Evolutionary conservation across 2,888 invertebrate genomes (phyloP), one percentile per base, ranked within the genome.

Genomic region (Acheta domesticus): DNA sequence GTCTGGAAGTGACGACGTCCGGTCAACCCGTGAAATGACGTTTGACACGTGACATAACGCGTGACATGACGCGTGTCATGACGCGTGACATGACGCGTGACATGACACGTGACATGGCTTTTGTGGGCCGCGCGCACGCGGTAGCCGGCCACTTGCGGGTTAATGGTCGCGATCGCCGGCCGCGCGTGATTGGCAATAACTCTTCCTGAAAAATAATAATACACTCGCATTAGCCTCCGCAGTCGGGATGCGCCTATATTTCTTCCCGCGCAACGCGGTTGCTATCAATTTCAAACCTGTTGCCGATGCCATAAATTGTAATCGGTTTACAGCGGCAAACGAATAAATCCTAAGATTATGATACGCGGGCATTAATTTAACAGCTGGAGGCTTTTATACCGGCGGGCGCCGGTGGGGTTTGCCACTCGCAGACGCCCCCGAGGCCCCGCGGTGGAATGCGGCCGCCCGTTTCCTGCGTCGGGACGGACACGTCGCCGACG

Each of bases 231-330:
- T 62, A 62, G 62, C 62, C 62, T 16, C 62, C 62, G 62, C n/a
- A n/a, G 62, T 0, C 62, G n/a, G 16, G n/a, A 62, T 5, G 62
- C 14, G 62, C 14, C 62, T 62, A 62, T 62, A 62, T 62, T 62
- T 62, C 62, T 62, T 62, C 16, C 0, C 14, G 16, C 14, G 62
- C n/a, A 62, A 62, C 62, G 62, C n/a, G 62, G 62, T 62, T 62
- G 62, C 62, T 62, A 62, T 62, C 62, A 62, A 62, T 62, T 62
- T 62, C 62, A 62, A 62, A 62, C 62, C 62, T 62, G 62, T 62
- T 62, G 62, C 62, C 62, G 62, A 62, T 62, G 62, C 62, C 62
- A 62, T 62, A 62, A 62, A 62, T 62, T 62, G 16, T 62, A 62
- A 62, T 62, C 62, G 62, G 62, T 62, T 62, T 62, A 19, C 62